Base-by-base conservation (phyloP, 92 coral and sea anemone species). In the Ricordea florida region DNA sequence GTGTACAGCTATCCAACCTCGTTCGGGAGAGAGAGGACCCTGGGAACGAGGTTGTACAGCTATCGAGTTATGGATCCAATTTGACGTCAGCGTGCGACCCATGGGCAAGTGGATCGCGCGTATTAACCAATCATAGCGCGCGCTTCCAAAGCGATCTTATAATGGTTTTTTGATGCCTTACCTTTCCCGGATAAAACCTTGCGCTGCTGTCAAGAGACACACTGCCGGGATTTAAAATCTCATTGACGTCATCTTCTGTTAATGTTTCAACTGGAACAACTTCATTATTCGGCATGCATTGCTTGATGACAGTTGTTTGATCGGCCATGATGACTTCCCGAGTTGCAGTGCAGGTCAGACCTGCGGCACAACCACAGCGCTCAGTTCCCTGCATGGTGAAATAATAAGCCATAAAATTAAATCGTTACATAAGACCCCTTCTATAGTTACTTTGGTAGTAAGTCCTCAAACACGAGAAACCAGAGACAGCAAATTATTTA, bases 301-400 rank as follows among this genome's bases (percentile, higher is more conserved):
- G 89, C 40, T 79, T 83, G 17, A 83, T 65, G 5, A 9, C 18
- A 23, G 74, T 31, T 20, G 57, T 83, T 75, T 83, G 78, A 22
- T 79, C 89, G 30, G 59, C 25, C 3, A 82, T 37, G 33, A 15
- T 51, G 60, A 88, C 77, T 34, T 72, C 74, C 61, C 80, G 75
- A 16, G 93, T 88, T 30, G 65, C 79, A 8, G 80, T 74, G 64
- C 93, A 88, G 10, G 82, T 64, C 13, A 88, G 75, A 0, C 93
- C 89, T 36, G 57, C 86, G 10, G 82, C 86, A 15, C 93, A 88
- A 35, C 82, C 80, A 22, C 89, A 88, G 6, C 60, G 71, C 40
- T 63, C 57, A 28, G 57, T 6, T 23, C 57, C 66, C 93, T 87
- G 41, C 32, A 23, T 11, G 22, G 14, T 15, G 48, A 10, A 6